Evolutionary conservation across 2,888 invertebrate genomes (phyloP).

Genomic region (Tipula helvola): DNA sequence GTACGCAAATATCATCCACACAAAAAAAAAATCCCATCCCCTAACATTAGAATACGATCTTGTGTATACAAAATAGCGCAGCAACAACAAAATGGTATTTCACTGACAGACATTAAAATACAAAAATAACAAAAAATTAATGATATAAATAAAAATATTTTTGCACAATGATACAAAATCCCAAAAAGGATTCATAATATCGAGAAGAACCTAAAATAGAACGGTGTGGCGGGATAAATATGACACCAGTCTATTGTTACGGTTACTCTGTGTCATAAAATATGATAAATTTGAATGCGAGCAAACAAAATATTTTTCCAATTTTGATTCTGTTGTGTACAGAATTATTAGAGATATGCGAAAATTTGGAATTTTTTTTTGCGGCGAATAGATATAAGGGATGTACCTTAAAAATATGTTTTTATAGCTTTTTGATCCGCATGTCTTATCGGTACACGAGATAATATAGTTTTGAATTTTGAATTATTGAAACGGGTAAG

Average conservation of each 20-base stretch:
- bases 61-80: not conserved
- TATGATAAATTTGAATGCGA: not conserved
- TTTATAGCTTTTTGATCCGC: not conserved
- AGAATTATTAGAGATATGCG: not conserved
- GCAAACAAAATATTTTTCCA: not conserved
- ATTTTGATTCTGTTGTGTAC: not conserved
- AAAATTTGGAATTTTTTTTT: not conserved
- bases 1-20: not conserved
- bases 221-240: not conserved
- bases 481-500: too few relatives aligned
- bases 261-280: not conserved
- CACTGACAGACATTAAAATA: not conserved
- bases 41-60: not conserved
- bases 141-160: not conserved
- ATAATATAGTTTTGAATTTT: too few relatives aligned
- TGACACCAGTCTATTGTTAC: not conserved
- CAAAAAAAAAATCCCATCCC: not conserved
- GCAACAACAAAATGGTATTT: not conserved
- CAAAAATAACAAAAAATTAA: not conserved
- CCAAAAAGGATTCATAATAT: not conserved
- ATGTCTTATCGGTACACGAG: not conserved
- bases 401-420: not conserved
- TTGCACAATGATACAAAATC: not conserved
- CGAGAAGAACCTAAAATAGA: not conserved
- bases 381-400: not conserved